Evolutionary conservation across 2,888 invertebrate genomes (phyloP), one percentile per base, ranked within the genome.

Genomic region (Nemurella pictetii): DNA sequence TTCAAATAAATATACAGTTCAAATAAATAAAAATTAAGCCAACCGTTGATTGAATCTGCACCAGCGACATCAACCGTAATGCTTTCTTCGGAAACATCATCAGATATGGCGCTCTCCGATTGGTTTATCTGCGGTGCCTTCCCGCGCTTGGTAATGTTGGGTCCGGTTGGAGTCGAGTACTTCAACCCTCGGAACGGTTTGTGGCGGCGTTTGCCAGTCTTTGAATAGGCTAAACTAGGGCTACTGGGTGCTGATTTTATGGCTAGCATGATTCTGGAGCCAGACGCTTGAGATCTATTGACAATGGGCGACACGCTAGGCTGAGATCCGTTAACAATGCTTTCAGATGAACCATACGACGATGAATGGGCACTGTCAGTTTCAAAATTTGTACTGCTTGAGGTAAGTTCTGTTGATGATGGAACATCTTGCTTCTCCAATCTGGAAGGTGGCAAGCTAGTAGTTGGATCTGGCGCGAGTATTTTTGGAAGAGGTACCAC

Each of bases 161-260:
- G 85, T 15, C 86, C 86, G 83, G 85, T 87, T 29, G 88, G 87
- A n/a, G n/a, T n/a, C 4, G 88, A 87, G 82, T 88, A 88, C 27
- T 87, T 86, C 27, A 88, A 85, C 26, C 88, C 88, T 85, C 86
- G 86, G 74, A 85, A 88, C 36, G 87, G 87, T 75, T 87, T 87
- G 78, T 87, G 87, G 25, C 87, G 85, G 73, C 87, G 85, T 84
- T 87, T 87, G 4, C 87, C 87, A 30, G 87, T 87, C 83, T 87
- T 87, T n/a, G 87, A 87, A 81, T 86, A 85, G 1, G 85, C 73
- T 72, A 82, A 55, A 72, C 55, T 25, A 26, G 36, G 82, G 26
- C 80, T 81, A 30, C 36, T 81, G 9, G 82, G 82, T 4, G 82
- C 82, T 20, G 82, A 82, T 20, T 82, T 82, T 7, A 82, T 82